Evolutionary conservation across 2,797 vertebrate genomes (phyloP).

Genomic region (Masticophis lateralis): DNA sequence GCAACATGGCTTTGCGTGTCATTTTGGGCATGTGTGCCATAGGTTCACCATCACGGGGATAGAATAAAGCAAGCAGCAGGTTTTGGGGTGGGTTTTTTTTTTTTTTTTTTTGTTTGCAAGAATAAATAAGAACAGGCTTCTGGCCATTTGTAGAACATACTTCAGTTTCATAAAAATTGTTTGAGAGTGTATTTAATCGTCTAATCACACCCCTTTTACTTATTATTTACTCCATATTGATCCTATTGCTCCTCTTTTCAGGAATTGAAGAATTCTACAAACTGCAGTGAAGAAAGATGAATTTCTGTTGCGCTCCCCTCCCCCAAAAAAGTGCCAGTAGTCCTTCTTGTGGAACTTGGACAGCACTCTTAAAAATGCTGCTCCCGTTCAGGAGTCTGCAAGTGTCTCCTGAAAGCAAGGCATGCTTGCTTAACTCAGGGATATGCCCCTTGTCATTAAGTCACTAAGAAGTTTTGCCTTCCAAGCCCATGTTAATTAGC

Average conservation of each 20-base stretch:
- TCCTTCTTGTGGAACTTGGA: slow-evolving; percentile 66
- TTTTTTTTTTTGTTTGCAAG: neutral
- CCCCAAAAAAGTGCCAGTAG: slow-evolving; percentile 39
- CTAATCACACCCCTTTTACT: neutral
- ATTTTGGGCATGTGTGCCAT: too few species aligned
- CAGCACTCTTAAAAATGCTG: slow-evolving; percentile 28
- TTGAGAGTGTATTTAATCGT: neutral
- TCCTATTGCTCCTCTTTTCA: neutral
- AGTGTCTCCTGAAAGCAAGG: slow-evolving; percentile 66
- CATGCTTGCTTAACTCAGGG: slow-evolving; percentile 64
- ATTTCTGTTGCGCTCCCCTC: slow-evolving; percentile 55
- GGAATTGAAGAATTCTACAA: neutral
- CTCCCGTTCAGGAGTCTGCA: slow-evolving; percentile 37
- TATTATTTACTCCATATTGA: neutral
- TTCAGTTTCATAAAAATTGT: neutral
- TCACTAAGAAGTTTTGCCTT: slow-evolving; percentile 66
- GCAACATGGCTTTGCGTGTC: too few species aligned
- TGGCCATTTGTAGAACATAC: neutral
- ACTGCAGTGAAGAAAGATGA: slow-evolving; percentile 40
- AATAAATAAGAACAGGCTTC: neutral
- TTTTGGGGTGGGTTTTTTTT: neutral
- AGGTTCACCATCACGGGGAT: too few species aligned
- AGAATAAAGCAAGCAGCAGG: neutral
- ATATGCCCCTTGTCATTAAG: slow-evolving; percentile 62
- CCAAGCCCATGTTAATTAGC: slow-evolving; percentile 64